Percentiles rank a stretch among this genome's conserved stretches.
Evolutionary conservation across 2,797 vertebrate species (phyloP).

Genomic region (Sebastiscus albofasciatus): DNA sequence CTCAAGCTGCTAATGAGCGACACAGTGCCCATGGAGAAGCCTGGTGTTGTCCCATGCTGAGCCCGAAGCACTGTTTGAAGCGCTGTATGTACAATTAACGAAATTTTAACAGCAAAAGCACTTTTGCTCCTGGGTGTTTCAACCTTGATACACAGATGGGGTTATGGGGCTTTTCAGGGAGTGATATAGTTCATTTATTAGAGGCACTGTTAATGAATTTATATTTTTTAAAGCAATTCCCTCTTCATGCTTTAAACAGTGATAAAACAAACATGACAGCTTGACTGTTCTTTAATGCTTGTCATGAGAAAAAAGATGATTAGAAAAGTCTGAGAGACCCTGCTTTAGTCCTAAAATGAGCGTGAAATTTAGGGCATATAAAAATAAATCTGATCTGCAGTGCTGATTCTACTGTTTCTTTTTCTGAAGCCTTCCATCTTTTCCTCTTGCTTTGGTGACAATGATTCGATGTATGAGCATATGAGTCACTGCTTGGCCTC

Average conservation of each 20-base stretch:
- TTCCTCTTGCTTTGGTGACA: conserved; percentile 60
- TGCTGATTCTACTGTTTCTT: conserved; percentile 29
- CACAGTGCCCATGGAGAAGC: conserved; percentile 5
- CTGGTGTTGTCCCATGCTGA: not conserved
- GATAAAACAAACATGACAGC: not conserved
- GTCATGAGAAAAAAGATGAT: not conserved
- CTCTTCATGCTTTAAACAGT: not conserved
- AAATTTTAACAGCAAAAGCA: not conserved
- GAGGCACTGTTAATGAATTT: not conserved
- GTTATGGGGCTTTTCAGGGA: not conserved
- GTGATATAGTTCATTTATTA: not conserved
- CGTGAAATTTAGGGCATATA: not conserved
- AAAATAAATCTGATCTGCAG: conserved; percentile 23
- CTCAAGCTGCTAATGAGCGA: conserved; percentile 47
- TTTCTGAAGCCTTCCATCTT: conserved; percentile 46
- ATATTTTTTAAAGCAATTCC: not conserved
- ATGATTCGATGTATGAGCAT: conserved; percentile 61
- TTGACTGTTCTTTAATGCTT: not conserved
- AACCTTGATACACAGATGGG: conserved; percentile 31
- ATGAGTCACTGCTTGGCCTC: conserved; percentile 79
- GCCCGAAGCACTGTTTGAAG: conserved; percentile 22
- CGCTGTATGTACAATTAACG: conserved; percentile 6
- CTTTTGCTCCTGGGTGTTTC: not conserved
- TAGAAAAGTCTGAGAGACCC: not conserved
- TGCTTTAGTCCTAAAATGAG: not conserved